A percentile compares a stretch with the other conserved stretches of the same genome.
Evolutionary conservation across 2,797 vertebrate species (phyloP).

Genomic region (Chaenodraco wilsoni): DNA sequence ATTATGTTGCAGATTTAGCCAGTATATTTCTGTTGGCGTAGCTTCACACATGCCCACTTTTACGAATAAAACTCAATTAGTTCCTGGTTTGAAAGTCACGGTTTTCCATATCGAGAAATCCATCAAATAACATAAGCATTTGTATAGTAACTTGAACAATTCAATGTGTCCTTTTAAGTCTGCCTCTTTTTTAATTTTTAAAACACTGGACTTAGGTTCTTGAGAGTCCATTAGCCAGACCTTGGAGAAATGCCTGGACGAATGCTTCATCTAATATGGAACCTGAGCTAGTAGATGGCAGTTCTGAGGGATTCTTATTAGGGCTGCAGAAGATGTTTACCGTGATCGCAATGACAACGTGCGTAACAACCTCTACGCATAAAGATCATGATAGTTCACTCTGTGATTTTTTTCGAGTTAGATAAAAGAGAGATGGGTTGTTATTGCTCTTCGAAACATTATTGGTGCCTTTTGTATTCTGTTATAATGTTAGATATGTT

Average conservation of each 20-base stretch:
- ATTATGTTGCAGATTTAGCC: conserved; percentile 17
- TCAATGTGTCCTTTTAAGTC: conserved; percentile 15
- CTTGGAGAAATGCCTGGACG: conserved; percentile 17
- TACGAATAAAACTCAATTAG: not conserved
- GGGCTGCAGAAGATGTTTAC: too few species aligned
- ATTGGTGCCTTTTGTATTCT: too few species aligned
- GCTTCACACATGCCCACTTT: not conserved
- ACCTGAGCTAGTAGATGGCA: not conserved
- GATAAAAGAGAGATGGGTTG: too few species aligned
- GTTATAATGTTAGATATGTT: too few species aligned
- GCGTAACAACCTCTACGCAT: too few species aligned
- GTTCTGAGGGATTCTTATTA: not conserved
- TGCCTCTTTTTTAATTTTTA: conserved; percentile 17
- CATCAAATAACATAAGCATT: not conserved
- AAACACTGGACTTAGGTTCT: not conserved
- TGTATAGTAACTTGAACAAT: not conserved
- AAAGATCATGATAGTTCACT: too few species aligned
- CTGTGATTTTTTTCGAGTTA: too few species aligned
- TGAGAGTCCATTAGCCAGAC: conserved; percentile 23
- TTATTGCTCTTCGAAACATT: too few species aligned
- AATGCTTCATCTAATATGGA: conserved; percentile 3
- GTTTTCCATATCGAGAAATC: not conserved
- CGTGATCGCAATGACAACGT: too few species aligned
- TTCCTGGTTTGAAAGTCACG: not conserved
- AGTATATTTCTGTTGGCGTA: not conserved